Evolutionary conservation across 2,113 vertebrate genomes (phyloP), one percentile per base, ranked within the genome.

Genomic region (Centropus bengalensis): DNA sequence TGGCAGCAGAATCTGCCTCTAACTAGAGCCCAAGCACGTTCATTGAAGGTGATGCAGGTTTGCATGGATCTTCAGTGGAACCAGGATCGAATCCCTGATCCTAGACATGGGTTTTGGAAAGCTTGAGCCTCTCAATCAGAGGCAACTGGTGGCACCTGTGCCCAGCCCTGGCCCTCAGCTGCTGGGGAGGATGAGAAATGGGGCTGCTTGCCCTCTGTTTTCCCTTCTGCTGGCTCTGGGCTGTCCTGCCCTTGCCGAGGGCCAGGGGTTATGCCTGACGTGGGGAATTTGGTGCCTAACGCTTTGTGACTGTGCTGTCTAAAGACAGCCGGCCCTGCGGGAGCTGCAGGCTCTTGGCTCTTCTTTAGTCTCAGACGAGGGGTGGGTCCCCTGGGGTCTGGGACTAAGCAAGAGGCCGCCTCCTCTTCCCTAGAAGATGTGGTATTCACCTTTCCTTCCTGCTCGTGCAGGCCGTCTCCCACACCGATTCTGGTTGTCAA

Each of bases 211-310:
- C 5, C 16, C 8, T 33, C 22, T 19, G 4, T 21, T 33, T 77
- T 82, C 4, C 3, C 5, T 44, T 58, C 26, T 56, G 36, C 8
- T 23, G 10, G 63, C 44, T 86, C 63, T 68, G 17, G 22, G 12
- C 9, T 60, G 5, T 28, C 10, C 5, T 8, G 4, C 12, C 36
- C 5, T 24, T 5, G 23, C 14, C 22, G 30, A 56, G 15, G n/a
- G 55, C 30, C 2, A 4, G 33, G 27, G 16, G 8, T 69, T 38
- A 5, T 0, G 21, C 18, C 10, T 67, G 58, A 3, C 1, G 4
- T 8, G 8, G 17, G 12, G 59, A 82, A 60, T 56, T 62, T 54
- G 33, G 38, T 16, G 19, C 3, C 24, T n/a, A 9, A 6, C 3
- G 2, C n/a, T 58, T 85, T n/a, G n/a, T 36, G 33, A 12, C 28